Evolutionary conservation across 2,888 invertebrate genomes (phyloP).

Genomic region (Tenodera sinensis): DNA sequence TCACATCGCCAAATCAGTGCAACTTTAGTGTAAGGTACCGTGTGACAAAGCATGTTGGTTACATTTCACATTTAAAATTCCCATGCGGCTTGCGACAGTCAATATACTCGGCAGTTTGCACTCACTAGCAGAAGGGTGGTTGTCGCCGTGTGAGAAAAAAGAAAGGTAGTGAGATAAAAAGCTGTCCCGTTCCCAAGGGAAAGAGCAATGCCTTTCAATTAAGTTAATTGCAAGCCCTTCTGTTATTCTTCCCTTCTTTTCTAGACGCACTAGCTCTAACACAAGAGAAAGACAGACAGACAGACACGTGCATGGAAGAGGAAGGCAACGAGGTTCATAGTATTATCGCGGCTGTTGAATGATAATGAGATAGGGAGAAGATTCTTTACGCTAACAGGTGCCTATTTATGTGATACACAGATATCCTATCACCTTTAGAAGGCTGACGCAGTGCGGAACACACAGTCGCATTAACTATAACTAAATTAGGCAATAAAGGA

Average conservation of each 20-base stretch:
- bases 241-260: background rate
- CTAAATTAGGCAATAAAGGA: too few species aligned
- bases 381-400: background rate
- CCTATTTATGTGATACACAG: background rate
- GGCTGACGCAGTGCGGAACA: too few species aligned
- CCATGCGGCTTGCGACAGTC: background rate
- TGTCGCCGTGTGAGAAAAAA: background rate
- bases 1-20: too few species aligned
- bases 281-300: background rate
- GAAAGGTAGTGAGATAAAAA: background rate
- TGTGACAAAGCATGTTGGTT: background rate
- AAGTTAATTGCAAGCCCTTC: background rate
- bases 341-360: background rate
- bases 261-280: background rate
- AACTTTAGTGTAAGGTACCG: background rate
- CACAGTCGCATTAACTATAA: too few species aligned
- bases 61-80: background rate
- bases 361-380: background rate
- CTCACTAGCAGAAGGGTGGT: background rate
- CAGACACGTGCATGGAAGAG: background rate
- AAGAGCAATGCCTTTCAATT: background rate
- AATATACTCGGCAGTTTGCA: background rate
- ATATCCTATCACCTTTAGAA: background rate
- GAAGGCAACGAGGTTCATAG: background rate
- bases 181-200: background rate